These are phyloP conservation scores for Chaenodraco wilsoni DNA, from an alignment of 2,797 vertebrate genomes.

Conservation along the genomic window DNA sequence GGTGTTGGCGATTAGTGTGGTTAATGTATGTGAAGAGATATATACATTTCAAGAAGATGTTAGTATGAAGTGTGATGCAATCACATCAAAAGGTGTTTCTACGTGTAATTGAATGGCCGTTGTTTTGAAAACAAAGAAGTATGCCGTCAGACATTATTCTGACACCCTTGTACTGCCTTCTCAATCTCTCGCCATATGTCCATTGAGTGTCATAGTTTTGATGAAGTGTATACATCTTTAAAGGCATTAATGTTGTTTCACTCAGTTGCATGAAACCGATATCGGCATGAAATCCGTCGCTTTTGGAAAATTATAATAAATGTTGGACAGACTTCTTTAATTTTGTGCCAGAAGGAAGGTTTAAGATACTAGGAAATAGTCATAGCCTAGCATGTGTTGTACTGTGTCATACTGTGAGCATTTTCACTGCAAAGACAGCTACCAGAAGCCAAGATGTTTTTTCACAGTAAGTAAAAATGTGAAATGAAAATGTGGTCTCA, in stretches of 20 bases:
- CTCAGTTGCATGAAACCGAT: not conserved
- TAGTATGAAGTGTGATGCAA: no score
- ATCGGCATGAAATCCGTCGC: not conserved
- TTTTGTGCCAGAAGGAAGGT: not conserved
- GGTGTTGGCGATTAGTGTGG: no score
- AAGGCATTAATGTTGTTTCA: not conserved
- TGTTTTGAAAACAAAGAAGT: no score
- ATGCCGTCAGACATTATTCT: no score
- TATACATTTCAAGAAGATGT: no score
- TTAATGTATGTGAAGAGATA: no score
- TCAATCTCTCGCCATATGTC: not conserved
- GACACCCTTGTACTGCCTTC: no score
- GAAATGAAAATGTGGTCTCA: conserved; percentile 59
- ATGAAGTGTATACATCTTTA: not conserved
- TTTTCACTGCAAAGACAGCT: not conserved
- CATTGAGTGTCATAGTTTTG: not conserved
- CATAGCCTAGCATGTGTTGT: not conserved
- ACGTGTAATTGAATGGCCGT: no score
- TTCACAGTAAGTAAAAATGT: not conserved
- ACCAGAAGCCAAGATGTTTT: not conserved
- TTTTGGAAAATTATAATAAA: not conserved
- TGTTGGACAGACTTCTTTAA: not conserved
- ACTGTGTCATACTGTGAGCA: not conserved
- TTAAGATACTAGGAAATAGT: not conserved
- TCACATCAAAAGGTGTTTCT: no score